Evolutionary conservation across 2,888 invertebrate genomes (phyloP), one percentile per base, ranked within the genome.

Genomic region (Dynastes maya): DNA sequence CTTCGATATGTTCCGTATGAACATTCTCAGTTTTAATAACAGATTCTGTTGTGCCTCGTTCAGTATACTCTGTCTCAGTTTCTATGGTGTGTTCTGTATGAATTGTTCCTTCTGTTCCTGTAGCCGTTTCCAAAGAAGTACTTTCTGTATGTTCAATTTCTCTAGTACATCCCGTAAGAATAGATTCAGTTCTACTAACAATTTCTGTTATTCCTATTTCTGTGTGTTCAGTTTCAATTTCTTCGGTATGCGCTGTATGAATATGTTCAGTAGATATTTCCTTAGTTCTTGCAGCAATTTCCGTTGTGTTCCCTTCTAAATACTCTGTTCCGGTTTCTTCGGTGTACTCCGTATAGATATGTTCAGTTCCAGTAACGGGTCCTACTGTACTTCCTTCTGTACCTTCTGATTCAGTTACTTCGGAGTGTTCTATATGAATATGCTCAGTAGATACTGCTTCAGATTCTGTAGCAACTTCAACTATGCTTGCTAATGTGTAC

Each of bases 161-260:
- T 37, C 32, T 37, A 5, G 32, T 37, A 37, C 5, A 37, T 37
- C 32, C 32, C 32, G 32, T 37, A 37, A 37, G 32, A 37, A 5
- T 29, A 1, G 16, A 27, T 4, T 8, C 8, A 9, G 61, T 29
- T 27, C 11, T 51, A 4, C 16, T 27, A 37, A 13, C 40, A 32
- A n/a, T 13, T 70, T 74, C 65, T 71, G 16, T 53, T 53, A n/a
- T 2, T 2, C 16, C 13, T 53, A 6, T 53, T 74, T 78, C 78
- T 40, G 64, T 53, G 45, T 63, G 16, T 70, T 51, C 49, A 1
- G 16, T 71, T 53, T 22, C 32, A 27, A 3, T 22, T 45, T 11
- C 64, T 64, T 64, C 32, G 6, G 32, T 9, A 32, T 29, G 8
- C 11, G 32, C 64, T 40, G 22, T 68, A 40, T 51, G 9, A 51